These are phyloP conservation scores for Lasioglossum oenotherae DNA, from an alignment of 2,888 invertebrate genomes.

Conservation along the genomic window DNA sequence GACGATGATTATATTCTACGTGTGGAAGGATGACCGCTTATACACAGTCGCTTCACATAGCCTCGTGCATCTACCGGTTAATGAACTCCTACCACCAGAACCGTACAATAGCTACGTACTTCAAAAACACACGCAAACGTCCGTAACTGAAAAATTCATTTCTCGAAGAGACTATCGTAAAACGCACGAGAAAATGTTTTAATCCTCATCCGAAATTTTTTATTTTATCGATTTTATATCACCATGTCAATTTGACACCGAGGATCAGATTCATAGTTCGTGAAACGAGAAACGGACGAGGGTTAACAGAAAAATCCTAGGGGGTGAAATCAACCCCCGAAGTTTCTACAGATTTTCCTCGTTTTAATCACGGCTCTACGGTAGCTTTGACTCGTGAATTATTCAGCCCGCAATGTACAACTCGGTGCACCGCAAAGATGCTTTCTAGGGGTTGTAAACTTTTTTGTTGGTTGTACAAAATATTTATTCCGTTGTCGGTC, in stretches of 20 bases:
- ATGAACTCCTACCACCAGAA: conserved; percentile 29
- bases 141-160: background rate
- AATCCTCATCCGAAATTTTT: too few relatives aligned
- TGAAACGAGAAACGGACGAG: too few relatives aligned
- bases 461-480: background rate
- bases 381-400: background rate
- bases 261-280: too few relatives aligned
- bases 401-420: background rate
- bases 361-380: background rate
- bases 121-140: background rate
- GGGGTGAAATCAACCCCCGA: background rate
- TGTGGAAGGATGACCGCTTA: conserved; percentile 30
- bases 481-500: background rate
- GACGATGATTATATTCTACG: conserved; percentile 64
- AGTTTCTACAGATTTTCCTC: background rate
- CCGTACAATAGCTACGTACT: background rate
- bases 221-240: too few relatives aligned
- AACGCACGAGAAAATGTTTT: background rate
- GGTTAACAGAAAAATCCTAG: background rate
- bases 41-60: conserved; percentile 21
- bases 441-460: background rate
- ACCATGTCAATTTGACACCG: too few relatives aligned
- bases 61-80: conserved; percentile 23
- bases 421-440: background rate
- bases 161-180: background rate